Base-by-base conservation (phyloP, 2,113 vertebrate species). In the Orycteropus afer region DNA sequence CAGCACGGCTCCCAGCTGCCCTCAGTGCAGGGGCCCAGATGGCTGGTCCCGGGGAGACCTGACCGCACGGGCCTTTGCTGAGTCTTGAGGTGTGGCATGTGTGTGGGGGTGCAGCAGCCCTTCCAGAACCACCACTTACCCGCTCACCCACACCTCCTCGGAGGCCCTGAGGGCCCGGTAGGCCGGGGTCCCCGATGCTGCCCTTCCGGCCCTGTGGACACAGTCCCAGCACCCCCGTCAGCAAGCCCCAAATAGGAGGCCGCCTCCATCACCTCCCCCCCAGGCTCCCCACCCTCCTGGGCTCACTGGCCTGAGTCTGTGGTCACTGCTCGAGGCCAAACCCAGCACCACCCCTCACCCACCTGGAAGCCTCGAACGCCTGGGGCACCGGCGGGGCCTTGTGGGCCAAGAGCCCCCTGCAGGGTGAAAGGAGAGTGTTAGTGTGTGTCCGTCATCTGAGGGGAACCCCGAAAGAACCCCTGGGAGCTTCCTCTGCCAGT, bases 351-450 rank as follows among this genome's bases (percentile, higher is more conserved):
- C 3, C 18, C 1, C 7, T 65, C 27, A 98, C 99, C 93, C 73
- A 99, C 99, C 99, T 99, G 99, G 97, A 99, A 99, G 79, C 99
- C 99, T 97, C 98, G 98, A 25, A 99, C 79, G 23, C 99, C 99
- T 0, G 98, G 98, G 51, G 97, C 97, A 86, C 99, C 99, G 0
- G 67, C 7, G n/a, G 98, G 98, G 45, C 99, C 99, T 84, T 97
- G 98, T 3, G 98, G 98, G 94, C 99, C 99, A 0, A 99, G 98
- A 0, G 98, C 98, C 37, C 99, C 99, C 99, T 99, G 98, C 57
- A 76, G 97, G 92, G 98, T 12, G 77, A 93, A 57, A 97, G 34
- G 97, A 40, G 93, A 93, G 74, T 37, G 23, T 57, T 32, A 71
- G 59, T 15, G 2, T 51, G 45, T 29, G 29, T 7, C 45, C n/a